Evolutionary conservation across 2,888 invertebrate genomes (phyloP).

Genomic region (Meta bourneti): DNA sequence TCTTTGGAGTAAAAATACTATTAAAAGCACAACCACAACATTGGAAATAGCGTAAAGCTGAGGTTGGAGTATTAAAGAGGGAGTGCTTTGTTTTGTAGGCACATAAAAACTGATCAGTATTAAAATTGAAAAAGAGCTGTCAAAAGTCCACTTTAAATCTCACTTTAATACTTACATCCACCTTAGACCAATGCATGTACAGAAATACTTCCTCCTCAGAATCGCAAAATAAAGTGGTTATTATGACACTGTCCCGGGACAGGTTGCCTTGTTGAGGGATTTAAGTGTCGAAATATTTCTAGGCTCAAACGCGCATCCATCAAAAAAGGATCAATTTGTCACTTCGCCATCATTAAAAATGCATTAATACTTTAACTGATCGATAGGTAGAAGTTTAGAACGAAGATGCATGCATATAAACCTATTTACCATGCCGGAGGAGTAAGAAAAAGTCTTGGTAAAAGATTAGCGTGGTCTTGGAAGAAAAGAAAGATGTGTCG

Average conservation of each 20-base stretch:
- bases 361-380: constrained; percentile 56
- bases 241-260: constrained; percentile 2
- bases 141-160: not conserved
- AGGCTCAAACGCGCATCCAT: constrained; percentile 31
- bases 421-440: constrained; percentile 3
- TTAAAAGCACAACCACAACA: too few species aligned
- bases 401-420: constrained; percentile 8
- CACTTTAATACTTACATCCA: not conserved
- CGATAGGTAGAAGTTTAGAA: constrained; percentile 36
- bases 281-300: constrained; percentile 57
- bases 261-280: constrained; percentile 36
- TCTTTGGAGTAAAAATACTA: too few species aligned
- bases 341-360: constrained; percentile 60
- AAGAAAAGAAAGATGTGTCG: not conserved
- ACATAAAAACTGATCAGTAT: too few species aligned
- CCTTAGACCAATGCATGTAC: not conserved
- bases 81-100: too few species aligned
- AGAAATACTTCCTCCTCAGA: not conserved
- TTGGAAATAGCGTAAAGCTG: too few species aligned
- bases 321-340: constrained; percentile 66
- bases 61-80: too few species aligned
- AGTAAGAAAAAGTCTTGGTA: not conserved
- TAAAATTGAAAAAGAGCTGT: too few species aligned
- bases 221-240: constrained; percentile 21
- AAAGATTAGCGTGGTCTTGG: not conserved